Base-by-base conservation (phyloP, 2,888 invertebrate genomes). In the Amphiduros pacificus region DNA sequence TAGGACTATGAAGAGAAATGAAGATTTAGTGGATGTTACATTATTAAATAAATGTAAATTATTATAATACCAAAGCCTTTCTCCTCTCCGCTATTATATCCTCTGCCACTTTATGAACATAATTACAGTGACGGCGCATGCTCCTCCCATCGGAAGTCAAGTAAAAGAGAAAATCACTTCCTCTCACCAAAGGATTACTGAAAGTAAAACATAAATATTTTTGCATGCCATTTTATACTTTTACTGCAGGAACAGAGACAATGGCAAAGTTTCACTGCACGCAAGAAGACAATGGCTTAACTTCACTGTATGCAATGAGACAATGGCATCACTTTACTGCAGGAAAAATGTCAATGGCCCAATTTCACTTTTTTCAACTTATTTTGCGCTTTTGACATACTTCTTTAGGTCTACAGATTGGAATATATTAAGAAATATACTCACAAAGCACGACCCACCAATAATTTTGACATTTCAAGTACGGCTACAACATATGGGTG, bases 101-200 rank as follows among this genome's bases (percentile, higher is more conserved):
- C 48, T 77, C 73, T 14, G 79, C 72, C 0, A 79, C 71, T 2
- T 61, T 59, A 55, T 79, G 79, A 0, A 78, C 78, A 59, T 61
- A 73, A 32, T 74, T 66, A 59, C 77, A 77, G 54, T 74, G 61
- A 50, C 73, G 72, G 51, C 65, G 64, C 62, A 75, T 76, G 50
- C 64, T 61, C 28, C 71, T 63, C 0, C 79, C 77, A 22, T 31
- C 50, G 5, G 68, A 55, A 2, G 75, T 72, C 26, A 71, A 53
- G 50, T 52, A 36, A 22, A 53, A 76, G 5, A 74, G n/a, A 31
- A 71, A 65, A 57, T 76, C 22, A 44, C 44, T 44, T 22, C n/a
- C 22, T 5, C 44, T n/a, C n/a, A 44, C 44, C n/a, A 44, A 9
- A 9, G 44, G 44, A 17, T 44, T 44, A 22, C 44, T 44, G 44